Evolutionary conservation across 2,797 vertebrate genomes (phyloP).

Genomic region (Euphonia xanthogaster): DNA sequence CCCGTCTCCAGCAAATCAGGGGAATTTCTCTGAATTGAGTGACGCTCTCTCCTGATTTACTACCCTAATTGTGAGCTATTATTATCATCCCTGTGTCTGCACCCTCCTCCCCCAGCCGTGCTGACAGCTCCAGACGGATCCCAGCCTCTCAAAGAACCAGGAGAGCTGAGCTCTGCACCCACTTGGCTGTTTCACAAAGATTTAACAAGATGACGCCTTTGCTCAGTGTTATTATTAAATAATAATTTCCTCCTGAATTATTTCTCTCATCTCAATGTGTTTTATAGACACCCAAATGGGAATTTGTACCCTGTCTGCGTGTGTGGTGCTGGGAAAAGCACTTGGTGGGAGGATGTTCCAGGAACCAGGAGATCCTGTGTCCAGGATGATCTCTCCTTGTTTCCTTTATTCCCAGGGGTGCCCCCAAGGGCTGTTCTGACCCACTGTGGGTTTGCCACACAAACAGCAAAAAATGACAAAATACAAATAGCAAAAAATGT

Average conservation of each 20-base stretch:
- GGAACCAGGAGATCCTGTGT: fast-evolving
- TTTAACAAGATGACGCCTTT: not conserved
- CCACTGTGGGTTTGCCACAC: not conserved
- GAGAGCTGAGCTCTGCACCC: not conserved
- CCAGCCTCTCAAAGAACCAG: not conserved
- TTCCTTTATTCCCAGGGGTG: not conserved
- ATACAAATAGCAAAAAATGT: not conserved
- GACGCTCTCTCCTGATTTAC: constrained; percentile 13
- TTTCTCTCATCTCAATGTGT: not conserved
- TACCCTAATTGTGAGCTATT: constrained; percentile 27
- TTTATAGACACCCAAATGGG: not conserved
- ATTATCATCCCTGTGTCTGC: not conserved
- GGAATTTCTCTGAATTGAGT: not conserved
- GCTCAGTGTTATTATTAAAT: not conserved
- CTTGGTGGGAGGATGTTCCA: not conserved
- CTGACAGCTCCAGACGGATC: not conserved
- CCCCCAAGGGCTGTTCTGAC: not conserved
- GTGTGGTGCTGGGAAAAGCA: not conserved
- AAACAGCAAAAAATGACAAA: not conserved
- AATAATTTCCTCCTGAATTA: not conserved
- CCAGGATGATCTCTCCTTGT: not conserved
- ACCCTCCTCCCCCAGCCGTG: not conserved
- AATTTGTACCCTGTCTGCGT: not conserved
- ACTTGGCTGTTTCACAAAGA: not conserved
- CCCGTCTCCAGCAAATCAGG: not conserved